Conservation (phyloP, 2,797 vertebrate species). For the Rhinichthys osculus region DNA sequence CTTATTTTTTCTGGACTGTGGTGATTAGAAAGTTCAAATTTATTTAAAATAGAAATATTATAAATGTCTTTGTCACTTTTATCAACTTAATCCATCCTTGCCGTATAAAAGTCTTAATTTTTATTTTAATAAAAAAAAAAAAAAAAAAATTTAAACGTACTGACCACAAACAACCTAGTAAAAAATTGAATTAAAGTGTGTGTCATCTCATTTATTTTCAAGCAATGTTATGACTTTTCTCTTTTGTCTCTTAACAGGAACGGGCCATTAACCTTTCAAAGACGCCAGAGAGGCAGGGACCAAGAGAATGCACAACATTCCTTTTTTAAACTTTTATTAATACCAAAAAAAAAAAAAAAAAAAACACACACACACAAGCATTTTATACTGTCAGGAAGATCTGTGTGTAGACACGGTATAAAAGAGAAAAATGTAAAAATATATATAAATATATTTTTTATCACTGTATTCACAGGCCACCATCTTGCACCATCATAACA, state of each 20-base stretch:
- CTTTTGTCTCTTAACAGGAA: conserved; percentile 83
- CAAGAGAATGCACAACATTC: conserved; percentile 87
- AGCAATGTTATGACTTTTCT: conserved; percentile 29
- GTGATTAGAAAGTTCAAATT: neutral
- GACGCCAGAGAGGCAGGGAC: conserved; percentile 80
- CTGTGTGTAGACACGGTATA: conserved; percentile 22
- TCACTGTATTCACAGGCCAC: conserved; percentile 89
- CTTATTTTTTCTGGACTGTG: neutral
- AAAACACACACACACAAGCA: conserved; percentile 50
- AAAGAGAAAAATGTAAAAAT: conserved; percentile 56
- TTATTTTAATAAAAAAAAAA: too few species aligned
- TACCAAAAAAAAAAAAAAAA: conserved; percentile 81
- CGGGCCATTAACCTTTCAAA: conserved; percentile 88
- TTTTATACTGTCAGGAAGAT: conserved; percentile 65
- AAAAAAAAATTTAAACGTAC: too few species aligned
- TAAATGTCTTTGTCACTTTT: neutral
- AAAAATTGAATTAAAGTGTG: neutral
- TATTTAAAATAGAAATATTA: neutral
- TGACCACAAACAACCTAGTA: neutral
- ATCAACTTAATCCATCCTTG: neutral
- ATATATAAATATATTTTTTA: conserved; percentile 78
- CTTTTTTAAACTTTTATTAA: conserved; percentile 87
- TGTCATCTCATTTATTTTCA: neutral
- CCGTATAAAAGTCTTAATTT: too few species aligned
- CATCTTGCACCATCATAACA: conserved; percentile 78